phyloP scores from a whole-genome alignment of 2,888 invertebrate species.

The Eristalis tenax region DNA sequence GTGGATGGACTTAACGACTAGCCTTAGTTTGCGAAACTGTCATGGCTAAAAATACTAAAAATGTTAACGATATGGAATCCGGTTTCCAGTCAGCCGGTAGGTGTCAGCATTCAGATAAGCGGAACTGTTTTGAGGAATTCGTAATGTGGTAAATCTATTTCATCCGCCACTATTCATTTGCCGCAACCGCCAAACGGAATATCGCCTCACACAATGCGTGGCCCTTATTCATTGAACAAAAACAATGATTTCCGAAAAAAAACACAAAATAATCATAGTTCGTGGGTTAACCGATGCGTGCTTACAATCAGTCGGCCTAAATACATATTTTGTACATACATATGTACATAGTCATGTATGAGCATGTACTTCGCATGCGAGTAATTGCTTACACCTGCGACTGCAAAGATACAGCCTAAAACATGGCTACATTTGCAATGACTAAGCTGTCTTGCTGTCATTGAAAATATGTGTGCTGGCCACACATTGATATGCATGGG shows the following conservation, averaged over 20 bases:
- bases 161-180: too few relatives aligned
- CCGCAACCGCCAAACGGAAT: too few relatives aligned
- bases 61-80: conserved; percentile 25
- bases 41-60: conserved; percentile 57
- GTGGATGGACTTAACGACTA: too few relatives aligned
- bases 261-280: not conserved
- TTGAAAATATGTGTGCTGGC: not conserved
- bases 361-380: not conserved
- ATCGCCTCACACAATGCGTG: not conserved
- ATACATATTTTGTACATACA: not conserved
- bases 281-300: not conserved
- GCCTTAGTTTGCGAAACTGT: conserved; percentile 17
- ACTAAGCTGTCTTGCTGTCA: not conserved
- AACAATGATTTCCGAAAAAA: not conserved
- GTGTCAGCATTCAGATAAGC: conserved; percentile 26
- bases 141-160: too few relatives aligned
- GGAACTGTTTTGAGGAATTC: not conserved
- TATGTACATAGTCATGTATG: too few relatives aligned
- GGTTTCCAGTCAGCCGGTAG: conserved; percentile 20
- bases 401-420: not conserved
- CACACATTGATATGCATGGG: not conserved
- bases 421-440: not conserved
- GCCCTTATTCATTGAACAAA: not conserved
- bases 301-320: not conserved
- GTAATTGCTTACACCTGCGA: conserved; percentile 10